A percentile compares a stretch with the other conserved stretches of the same genome.
These are phyloP conservation scores for Colistium nudipinnis DNA, from an alignment of 2,113 vertebrate genomes.

Conservation along the genomic window DNA sequence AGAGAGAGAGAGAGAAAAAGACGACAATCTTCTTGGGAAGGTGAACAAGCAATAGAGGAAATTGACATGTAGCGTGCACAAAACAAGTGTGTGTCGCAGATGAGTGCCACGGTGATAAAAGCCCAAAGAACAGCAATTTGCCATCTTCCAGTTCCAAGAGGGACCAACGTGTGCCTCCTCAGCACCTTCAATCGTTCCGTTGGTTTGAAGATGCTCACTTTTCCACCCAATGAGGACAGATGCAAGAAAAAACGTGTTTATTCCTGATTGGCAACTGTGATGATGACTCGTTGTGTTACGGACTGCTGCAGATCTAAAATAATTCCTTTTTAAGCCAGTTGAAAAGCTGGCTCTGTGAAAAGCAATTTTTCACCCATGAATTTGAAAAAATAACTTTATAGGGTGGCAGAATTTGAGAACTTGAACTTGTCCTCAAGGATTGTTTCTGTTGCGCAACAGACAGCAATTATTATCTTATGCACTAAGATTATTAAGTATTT, in stretches of 20 bases:
- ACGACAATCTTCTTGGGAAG: constrained; percentile 40
- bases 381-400: background rate
- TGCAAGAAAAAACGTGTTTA: constrained; percentile 8
- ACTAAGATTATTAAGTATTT: background rate
- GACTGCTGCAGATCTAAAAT: background rate
- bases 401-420: background rate
- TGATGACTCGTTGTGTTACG: constrained; percentile 26
- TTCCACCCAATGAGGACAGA: constrained; percentile 33
- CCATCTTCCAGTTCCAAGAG: constrained; percentile 26
- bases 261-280: background rate
- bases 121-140: constrained; percentile 17
- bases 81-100: constrained; percentile 33
- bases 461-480: background rate
- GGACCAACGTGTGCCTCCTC: constrained; percentile 16
- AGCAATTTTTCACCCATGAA: background rate
- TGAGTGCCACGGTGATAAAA: constrained; percentile 34
- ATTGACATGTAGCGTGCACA: constrained; percentile 27
- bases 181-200: background rate
- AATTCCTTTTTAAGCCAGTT: background rate
- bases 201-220: constrained; percentile 33
- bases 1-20: background rate
- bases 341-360: background rate
- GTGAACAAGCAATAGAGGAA: constrained; percentile 32
- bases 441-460: background rate
- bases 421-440: background rate